Evolutionary conservation across 92 coral and sea anemone genomes (phyloP).

Genomic region (Muricea muricata): DNA sequence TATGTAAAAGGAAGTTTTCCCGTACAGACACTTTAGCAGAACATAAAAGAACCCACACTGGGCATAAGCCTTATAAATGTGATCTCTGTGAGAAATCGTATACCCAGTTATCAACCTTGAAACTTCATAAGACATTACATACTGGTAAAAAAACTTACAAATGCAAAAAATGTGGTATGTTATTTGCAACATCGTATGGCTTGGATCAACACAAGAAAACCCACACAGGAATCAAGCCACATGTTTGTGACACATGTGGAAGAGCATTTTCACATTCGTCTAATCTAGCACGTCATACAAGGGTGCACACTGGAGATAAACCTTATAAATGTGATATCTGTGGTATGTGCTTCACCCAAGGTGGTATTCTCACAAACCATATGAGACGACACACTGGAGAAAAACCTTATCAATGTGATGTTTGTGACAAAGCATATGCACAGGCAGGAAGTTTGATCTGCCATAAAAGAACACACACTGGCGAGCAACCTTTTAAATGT

Average conservation of each 20-base stretch:
- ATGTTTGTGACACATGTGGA: not conserved
- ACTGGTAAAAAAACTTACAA: constrained; percentile 87
- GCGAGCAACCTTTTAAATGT: constrained; percentile 89
- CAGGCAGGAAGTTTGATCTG: not conserved
- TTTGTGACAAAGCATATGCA: not conserved
- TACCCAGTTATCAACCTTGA: constrained; percentile 84
- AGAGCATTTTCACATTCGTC: not conserved
- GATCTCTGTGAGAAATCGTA: constrained; percentile 80
- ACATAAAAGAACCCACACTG: constrained; percentile 88
- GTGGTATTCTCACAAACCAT: not conserved
- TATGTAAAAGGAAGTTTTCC: not conserved
- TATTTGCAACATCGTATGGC: not conserved
- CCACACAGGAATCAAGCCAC: constrained; percentile 4
- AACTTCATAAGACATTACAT: constrained; percentile 82
- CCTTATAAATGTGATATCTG: constrained; percentile 17
- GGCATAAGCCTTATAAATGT: constrained; percentile 87
- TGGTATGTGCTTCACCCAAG: constrained; percentile 10
- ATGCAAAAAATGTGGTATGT: constrained; percentile 73
- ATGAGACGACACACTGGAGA: constrained; percentile 14
- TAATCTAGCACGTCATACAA: not conserved
- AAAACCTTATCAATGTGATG: constrained; percentile 16
- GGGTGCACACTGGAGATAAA: not conserved
- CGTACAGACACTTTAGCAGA: constrained; percentile 4
- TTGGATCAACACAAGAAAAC: not conserved
- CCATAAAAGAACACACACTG: constrained; percentile 77